Evolutionary conservation across 2,113 vertebrate genomes (phyloP).

Genomic region (Cathartes aura): DNA sequence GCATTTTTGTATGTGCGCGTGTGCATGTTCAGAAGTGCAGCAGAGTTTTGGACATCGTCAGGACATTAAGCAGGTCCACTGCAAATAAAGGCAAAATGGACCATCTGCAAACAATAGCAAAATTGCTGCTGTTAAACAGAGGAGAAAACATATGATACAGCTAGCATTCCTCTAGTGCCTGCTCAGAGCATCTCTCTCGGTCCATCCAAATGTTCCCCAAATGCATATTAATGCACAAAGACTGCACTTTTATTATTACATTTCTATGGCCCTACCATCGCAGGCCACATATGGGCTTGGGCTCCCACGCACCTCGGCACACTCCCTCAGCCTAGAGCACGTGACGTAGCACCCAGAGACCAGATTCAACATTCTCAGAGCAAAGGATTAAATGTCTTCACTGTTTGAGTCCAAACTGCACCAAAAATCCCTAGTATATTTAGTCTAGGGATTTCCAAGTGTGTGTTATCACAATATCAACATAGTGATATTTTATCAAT

Average conservation of each 20-base stretch:
- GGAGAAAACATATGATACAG: background rate
- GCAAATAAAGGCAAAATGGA: background rate
- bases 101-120: background rate
- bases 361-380: background rate
- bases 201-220: background rate
- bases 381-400: background rate
- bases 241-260: background rate
- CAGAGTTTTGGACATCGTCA: background rate
- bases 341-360: background rate
- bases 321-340: fast-evolving
- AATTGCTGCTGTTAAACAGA: background rate
- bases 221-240: background rate
- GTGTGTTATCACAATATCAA: background rate
- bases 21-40: background rate
- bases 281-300: fast-evolving
- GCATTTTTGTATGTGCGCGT: too few relatives aligned
- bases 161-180: background rate
- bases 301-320: background rate
- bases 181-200: background rate
- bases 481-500: background rate
- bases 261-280: background rate
- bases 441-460: background rate
- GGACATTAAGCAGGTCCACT: background rate
- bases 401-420: background rate
- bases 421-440: background rate